phyloP scores from a whole-genome alignment of 1,140 invertebrate species.

The Leptopilina clavipes region DNA sequence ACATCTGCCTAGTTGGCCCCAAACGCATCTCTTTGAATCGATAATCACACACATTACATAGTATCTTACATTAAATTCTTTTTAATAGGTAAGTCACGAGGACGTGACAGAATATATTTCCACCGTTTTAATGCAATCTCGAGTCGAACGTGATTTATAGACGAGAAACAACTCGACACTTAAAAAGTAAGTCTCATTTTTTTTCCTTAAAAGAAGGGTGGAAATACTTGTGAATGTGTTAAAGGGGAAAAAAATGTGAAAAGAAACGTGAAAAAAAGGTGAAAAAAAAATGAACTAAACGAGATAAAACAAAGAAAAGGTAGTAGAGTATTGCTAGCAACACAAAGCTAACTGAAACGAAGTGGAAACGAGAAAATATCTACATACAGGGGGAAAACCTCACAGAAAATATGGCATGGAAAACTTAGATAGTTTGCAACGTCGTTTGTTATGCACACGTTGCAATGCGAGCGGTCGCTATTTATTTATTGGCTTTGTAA shows the following conservation, averaged over 20 bases:
- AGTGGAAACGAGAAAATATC: conserved; percentile 47
- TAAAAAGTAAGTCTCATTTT: background rate
- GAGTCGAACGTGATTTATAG: background rate
- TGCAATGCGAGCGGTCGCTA: conserved; percentile 39
- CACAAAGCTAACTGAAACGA: conserved; percentile 39
- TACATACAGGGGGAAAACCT: conserved; percentile 42
- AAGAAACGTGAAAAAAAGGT: background rate
- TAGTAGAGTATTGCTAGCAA: conserved; percentile 14
- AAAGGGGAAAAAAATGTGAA: background rate
- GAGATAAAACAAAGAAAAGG: background rate
- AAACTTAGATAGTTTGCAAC: conserved; percentile 53
- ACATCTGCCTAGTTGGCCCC: too few relatives aligned
- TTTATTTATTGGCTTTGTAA: conserved; percentile 58
- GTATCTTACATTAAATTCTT: too few relatives aligned
- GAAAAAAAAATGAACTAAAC: background rate
- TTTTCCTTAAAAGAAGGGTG: background rate
- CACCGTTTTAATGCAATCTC: background rate
- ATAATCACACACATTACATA: too few relatives aligned
- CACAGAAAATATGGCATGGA: conserved; percentile 47
- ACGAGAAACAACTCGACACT: background rate
- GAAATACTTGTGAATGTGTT: conserved; percentile 7
- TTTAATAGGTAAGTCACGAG: too few relatives aligned
- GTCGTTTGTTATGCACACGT: conserved; percentile 47
- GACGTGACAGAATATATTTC: background rate
- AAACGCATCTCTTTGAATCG: too few relatives aligned